Evolutionary conservation across 2,797 vertebrate genomes (phyloP).

Genomic region (Knipowitschia caucasica): DNA sequence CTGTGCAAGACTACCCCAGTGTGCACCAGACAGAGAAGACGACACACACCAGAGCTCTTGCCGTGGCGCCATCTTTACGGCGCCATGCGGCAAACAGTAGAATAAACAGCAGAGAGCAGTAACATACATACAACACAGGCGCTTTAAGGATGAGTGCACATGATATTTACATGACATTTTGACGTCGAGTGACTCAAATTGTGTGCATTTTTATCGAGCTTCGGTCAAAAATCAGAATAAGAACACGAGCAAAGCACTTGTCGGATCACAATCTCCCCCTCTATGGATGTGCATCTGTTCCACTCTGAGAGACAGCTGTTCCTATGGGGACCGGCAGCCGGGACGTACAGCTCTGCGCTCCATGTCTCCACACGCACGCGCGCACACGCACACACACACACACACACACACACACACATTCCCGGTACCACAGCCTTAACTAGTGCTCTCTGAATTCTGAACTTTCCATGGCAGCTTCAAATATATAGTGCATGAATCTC

Average conservation of each 20-base stretch:
- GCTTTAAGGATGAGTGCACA: neutral
- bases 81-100: too few relatives aligned
- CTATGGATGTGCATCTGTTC: constrained; percentile 68
- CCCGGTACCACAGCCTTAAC: constrained; percentile 17
- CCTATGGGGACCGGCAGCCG: constrained; percentile 71
- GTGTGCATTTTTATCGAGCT: constrained; percentile 17
- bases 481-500: too few relatives aligned
- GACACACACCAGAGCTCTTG: too few relatives aligned
- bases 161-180: constrained; percentile 3
- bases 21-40: too few relatives aligned
- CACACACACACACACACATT: constrained; percentile 41
- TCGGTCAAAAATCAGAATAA: constrained; percentile 15
- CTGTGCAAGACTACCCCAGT: too few relatives aligned
- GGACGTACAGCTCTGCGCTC: constrained; percentile 34
- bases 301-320: constrained; percentile 69
- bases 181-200: constrained; percentile 11
- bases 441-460: constrained; percentile 8
- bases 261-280: constrained; percentile 39
- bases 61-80: too few relatives aligned
- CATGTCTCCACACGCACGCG: constrained; percentile 33
- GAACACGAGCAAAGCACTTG: constrained; percentile 30
- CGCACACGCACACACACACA: constrained; percentile 32
- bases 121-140: too few relatives aligned
- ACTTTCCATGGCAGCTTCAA: too few relatives aligned
- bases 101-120: too few relatives aligned